Evolutionary conservation across 2,797 vertebrate genomes (phyloP).

Genomic region (Pseudocheirus occidentalis): DNA sequence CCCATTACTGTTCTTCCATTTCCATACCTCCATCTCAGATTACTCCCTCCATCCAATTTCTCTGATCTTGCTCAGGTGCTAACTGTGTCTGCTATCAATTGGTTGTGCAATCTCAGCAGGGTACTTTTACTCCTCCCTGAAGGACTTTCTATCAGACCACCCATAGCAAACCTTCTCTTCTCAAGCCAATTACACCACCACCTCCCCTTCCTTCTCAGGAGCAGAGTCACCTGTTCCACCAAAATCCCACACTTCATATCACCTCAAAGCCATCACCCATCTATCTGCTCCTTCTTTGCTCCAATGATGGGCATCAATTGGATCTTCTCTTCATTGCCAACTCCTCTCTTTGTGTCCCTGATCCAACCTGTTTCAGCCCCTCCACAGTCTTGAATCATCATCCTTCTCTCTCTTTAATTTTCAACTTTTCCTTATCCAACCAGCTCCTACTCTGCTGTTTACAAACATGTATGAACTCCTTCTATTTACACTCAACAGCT

Average conservation of each 20-base stretch:
- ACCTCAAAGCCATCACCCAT: too few species aligned
- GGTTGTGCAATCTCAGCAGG: neutral
- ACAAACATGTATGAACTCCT: neutral
- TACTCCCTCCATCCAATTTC: neutral
- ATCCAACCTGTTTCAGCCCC: neutral
- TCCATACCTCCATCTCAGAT: neutral
- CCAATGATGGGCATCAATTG: neutral
- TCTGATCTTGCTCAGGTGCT: neutral
- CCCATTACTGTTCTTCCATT: neutral
- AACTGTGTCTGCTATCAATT: neutral
- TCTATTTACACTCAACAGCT: neutral
- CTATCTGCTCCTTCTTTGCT: neutral
- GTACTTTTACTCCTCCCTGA: neutral
- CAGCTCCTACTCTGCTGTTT: neutral
- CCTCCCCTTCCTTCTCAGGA: neutral
- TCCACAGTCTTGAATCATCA: neutral
- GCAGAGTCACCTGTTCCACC: neutral
- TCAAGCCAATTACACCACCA: neutral
- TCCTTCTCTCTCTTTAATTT: neutral
- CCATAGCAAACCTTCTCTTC: neutral
- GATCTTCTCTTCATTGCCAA: neutral
- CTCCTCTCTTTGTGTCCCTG: neutral
- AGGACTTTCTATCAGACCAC: neutral
- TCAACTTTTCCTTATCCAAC: neutral
- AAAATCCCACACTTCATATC: neutral